phyloP scores from a whole-genome alignment of 2,797 vertebrate species.

The Rhadinocentrus ornatus region DNA sequence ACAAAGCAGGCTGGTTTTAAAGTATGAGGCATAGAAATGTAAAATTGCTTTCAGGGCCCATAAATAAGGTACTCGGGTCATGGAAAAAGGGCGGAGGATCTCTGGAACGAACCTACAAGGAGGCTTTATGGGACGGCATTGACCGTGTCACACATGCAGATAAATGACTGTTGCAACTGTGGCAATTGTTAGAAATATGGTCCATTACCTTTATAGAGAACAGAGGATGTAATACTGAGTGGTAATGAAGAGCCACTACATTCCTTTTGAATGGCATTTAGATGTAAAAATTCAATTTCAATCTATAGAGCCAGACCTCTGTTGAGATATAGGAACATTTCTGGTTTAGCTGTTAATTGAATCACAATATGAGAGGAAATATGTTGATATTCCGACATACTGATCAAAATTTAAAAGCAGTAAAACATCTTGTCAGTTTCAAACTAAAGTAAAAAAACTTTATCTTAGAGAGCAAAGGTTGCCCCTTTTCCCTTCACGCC shows the following conservation, averaged over 20 bases:
- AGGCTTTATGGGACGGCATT: neutral
- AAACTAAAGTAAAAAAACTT: too few relatives aligned
- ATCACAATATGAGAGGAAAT: neutral
- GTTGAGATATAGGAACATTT: neutral
- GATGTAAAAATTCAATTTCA: neutral
- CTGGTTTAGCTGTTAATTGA: neutral
- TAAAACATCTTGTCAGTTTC: neutral
- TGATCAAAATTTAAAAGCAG: neutral
- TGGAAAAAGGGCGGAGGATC: neutral
- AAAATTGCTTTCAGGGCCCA: conserved; percentile 24
- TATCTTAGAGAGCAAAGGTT: neutral
- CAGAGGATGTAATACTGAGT: neutral
- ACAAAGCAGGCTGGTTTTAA: neutral
- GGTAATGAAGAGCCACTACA: conserved; percentile 2
- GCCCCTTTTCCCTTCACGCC: neutral
- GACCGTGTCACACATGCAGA: neutral
- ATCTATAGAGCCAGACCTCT: neutral
- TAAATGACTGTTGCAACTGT: neutral
- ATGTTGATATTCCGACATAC: neutral
- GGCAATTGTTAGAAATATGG: neutral
- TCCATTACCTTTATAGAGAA: conserved; percentile 4
- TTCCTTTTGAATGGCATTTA: conserved; percentile 11
- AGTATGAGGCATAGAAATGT: neutral
- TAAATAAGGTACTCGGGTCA: neutral
- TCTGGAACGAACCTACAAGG: neutral